These are phyloP conservation scores for Pseudochirops corinnae DNA, from an alignment of 2,797 vertebrate species.

Conservation along the genomic window DNA sequence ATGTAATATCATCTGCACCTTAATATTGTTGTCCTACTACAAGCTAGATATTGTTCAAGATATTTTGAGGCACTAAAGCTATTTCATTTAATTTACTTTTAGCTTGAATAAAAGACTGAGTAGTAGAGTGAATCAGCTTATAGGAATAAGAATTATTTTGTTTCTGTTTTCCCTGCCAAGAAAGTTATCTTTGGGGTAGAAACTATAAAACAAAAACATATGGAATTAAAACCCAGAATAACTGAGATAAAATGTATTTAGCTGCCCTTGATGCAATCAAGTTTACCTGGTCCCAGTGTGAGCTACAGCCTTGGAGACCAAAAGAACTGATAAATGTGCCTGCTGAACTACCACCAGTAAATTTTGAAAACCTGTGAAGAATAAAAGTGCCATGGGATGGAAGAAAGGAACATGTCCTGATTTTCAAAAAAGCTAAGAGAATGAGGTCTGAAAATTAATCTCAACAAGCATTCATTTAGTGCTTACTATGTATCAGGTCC, in stretches of 20 bases:
- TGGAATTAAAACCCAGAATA: background rate
- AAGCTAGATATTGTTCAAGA: background rate
- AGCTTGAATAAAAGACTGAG: background rate
- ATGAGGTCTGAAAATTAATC: background rate
- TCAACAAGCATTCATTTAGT: background rate
- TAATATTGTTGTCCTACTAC: background rate
- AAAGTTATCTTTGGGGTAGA: background rate
- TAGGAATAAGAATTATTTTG: background rate
- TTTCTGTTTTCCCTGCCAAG: background rate
- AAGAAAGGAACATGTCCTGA: background rate
- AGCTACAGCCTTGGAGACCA: background rate
- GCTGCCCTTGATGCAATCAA: background rate
- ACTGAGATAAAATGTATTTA: background rate
- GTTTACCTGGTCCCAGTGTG: background rate
- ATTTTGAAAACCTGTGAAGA: background rate
- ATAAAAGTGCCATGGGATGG: background rate
- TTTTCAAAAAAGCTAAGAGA: background rate
- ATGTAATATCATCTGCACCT: background rate
- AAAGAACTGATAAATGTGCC: background rate
- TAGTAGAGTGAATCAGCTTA: slow-evolving; percentile 12
- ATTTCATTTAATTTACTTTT: background rate
- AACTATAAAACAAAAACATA: background rate
- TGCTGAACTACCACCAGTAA: background rate
- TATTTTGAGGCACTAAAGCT: background rate
- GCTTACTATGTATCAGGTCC: background rate